Evolutionary conservation across 2,113 vertebrate genomes (phyloP).

Genomic region (Perognathus longimembris): DNA sequence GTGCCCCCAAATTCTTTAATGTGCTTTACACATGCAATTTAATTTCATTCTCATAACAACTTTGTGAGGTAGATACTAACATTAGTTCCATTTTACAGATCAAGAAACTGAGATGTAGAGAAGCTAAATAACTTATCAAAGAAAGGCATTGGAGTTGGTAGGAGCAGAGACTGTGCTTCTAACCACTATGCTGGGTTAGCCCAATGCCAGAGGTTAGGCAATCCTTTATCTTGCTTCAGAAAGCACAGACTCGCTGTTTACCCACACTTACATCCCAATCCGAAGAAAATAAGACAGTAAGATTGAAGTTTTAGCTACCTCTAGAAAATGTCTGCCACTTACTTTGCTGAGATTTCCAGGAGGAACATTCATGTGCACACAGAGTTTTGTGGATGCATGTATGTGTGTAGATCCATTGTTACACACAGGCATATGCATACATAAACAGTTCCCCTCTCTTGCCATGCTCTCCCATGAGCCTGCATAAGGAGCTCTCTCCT

Average conservation of each 20-base stretch:
- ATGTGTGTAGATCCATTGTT: background rate
- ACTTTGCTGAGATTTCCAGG: conserved; percentile 40
- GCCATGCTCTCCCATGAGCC: background rate
- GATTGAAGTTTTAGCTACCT: background rate
- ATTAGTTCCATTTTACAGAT: background rate
- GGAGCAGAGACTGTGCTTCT: background rate
- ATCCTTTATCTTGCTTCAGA: background rate
- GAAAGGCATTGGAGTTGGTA: background rate
- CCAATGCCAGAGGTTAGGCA: background rate
- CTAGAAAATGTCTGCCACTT: background rate
- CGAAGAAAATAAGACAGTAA: background rate
- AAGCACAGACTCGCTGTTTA: background rate
- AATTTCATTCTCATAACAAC: conserved; percentile 25
- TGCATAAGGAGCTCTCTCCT: background rate
- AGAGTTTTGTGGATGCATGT: background rate
- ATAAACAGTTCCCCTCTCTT: background rate
- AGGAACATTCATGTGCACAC: background rate
- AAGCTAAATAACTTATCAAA: background rate
- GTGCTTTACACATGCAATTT: background rate
- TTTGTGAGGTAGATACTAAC: background rate
- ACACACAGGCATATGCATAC: background rate
- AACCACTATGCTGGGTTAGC: background rate
- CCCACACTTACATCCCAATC: background rate
- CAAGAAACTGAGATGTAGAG: background rate
- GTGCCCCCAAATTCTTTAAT: conserved; percentile 36